Percentiles rank a stretch among this genome's conserved stretches.
Evolutionary conservation across 2,888 invertebrate genomes (phyloP).

Genomic region (Thalpophila matura): DNA sequence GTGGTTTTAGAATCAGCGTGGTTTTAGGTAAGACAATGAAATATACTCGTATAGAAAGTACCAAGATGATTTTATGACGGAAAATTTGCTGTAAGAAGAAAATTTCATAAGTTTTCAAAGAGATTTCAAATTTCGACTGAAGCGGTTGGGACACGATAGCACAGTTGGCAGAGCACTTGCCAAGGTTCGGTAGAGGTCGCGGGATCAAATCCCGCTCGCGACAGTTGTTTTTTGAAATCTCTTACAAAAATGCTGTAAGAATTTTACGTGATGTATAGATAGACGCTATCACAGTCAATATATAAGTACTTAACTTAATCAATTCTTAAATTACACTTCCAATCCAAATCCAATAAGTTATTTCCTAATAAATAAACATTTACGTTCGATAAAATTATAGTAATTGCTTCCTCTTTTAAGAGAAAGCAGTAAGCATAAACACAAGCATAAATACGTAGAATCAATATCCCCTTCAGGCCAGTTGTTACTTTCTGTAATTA

Average conservation of each 20-base stretch:
- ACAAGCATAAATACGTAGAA: conserved; percentile 14
- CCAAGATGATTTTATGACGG: background rate
- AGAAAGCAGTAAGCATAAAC: conserved; percentile 27
- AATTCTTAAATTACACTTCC: background rate
- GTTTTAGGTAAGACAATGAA: conserved; percentile 16
- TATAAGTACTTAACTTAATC: no score
- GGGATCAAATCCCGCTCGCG: no score
- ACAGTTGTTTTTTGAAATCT: no score
- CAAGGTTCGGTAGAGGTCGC: no score
- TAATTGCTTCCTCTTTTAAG: background rate
- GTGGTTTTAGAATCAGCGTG: conserved; percentile 31
- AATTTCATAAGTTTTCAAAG: no score
- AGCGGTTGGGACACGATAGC: no score
- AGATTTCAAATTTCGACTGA: no score
- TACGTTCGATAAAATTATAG: conserved; percentile 17
- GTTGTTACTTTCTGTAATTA: conserved; percentile 33
- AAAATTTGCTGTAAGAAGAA: background rate
- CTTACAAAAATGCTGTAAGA: no score
- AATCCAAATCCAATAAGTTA: background rate
- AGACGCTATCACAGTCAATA: background rate
- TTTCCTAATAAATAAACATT: conserved; percentile 26
- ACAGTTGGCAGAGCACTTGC: no score
- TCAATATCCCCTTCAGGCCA: conserved; percentile 20
- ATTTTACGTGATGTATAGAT: no score
- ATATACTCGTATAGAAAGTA: conserved; percentile 13